Evolutionary conservation across 2,113 vertebrate genomes (phyloP).

Genomic region (Erythrocercus mccallii): DNA sequence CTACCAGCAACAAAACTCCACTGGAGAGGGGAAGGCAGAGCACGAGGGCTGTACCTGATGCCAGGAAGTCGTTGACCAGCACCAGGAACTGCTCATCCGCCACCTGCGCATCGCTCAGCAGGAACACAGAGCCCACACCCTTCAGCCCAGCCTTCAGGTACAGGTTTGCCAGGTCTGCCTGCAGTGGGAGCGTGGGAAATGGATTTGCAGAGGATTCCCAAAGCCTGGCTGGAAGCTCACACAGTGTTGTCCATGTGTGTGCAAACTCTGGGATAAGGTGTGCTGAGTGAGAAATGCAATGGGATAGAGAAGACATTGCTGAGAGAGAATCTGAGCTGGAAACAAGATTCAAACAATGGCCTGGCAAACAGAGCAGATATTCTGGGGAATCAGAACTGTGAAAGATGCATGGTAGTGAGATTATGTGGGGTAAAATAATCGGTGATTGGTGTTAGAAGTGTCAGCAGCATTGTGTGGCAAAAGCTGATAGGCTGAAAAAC

Average conservation of each 20-base stretch:
- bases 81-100: slow-evolving; percentile 92
- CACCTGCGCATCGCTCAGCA: slow-evolving; percentile 91
- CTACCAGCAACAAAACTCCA: neutral
- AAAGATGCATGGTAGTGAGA: neutral
- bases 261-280: neutral
- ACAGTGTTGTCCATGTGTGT: neutral
- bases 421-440: too few species aligned
- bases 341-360: neutral
- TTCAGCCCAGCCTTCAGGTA: slow-evolving; percentile 90
- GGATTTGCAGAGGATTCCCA: neutral
- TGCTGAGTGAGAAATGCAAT: neutral
- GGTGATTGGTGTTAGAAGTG: neutral
- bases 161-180: slow-evolving; percentile 84
- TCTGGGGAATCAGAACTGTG: neutral
- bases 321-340: neutral
- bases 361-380: neutral
- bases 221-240: neutral
- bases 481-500: too few species aligned
- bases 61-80: slow-evolving; percentile 92
- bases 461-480: too few species aligned
- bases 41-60: slow-evolving; percentile 78
- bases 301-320: neutral
- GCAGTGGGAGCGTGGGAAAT: neutral
- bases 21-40: neutral
- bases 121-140: slow-evolving; percentile 84